Base-by-base conservation (phyloP, 2,113 vertebrate species). In the Pachypanchax playfairii region DNA sequence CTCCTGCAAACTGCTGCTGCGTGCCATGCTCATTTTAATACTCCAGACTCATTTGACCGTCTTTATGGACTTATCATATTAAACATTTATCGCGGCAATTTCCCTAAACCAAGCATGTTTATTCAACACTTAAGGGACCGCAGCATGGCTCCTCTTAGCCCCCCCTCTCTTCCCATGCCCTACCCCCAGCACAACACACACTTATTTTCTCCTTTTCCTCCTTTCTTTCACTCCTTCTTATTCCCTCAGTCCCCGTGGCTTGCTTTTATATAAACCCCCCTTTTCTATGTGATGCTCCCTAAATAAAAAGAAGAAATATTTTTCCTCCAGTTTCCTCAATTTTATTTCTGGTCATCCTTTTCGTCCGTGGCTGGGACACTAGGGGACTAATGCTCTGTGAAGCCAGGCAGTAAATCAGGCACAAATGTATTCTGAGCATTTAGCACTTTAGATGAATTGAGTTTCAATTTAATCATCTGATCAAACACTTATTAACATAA, bases 381-480 rank as follows among this genome's bases (percentile, higher is more conserved):
- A 35, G 68, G 74, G 79, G 79, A 70, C 65, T 10, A 15, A 36
- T 73, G 71, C 25, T 38, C 70, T 86, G 68, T 63, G 84, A 87
- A 85, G 84, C 64, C 66, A 83, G 84, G 88, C 88, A 89, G 74
- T 82, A 85, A 86, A 87, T 91, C 87, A 49, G 84, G 89, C 87
- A 88, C 91, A 89, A 93, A 94, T 89, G 80, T 91, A 92, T 92
- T 94, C 90, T 77, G 84, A 92, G 91, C 86, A 4, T 93, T 95
- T 93, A 93, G 92, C 90, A 81, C 89, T 87, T 86, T 81, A 90
- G 91, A 94, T 93, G 92, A 93, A 94, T 93, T 86, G 67, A 92
- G 93, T 94, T 93, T 93, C 93, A 93, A 94, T 95, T 94, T 93
- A 94, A 95, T 94, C 94, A 96, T 95, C 93, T 94, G 93, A 95